Conservation (phyloP, 2,113 vertebrate genomes). For the Aphyosemion australe region DNA sequence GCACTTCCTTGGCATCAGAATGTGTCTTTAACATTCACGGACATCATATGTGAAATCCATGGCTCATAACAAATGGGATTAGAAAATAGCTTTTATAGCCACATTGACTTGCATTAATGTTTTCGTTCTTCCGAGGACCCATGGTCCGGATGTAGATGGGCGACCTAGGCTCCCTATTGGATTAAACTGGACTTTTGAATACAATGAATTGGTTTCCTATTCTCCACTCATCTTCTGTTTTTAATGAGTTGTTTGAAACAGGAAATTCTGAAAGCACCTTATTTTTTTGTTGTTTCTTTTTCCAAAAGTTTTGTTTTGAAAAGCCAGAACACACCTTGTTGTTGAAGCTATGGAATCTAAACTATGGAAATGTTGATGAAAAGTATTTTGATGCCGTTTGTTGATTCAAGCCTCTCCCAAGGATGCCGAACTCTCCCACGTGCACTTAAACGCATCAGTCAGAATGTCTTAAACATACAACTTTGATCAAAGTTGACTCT, state of each 20-base stretch:
- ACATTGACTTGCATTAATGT: too few species aligned
- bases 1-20: too few species aligned
- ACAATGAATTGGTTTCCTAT: neutral
- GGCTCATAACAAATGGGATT: too few species aligned
- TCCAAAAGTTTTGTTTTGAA: neutral
- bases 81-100: too few species aligned
- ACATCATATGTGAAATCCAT: too few species aligned
- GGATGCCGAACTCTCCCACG: neutral
- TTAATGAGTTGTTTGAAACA: slow-evolving; percentile 20
- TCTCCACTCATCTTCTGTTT: neutral
- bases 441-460: neutral
- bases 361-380: slow-evolving; percentile 3
- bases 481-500: slow-evolving; percentile 1
- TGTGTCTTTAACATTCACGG: too few species aligned
- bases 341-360: neutral
- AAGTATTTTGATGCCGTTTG: neutral
- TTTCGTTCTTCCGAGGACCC: too few species aligned
- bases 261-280: slow-evolving; percentile 4
- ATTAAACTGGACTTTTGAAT: too few species aligned
- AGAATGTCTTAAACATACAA: neutral
- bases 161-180: too few species aligned
- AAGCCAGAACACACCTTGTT: neutral
- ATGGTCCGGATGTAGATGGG: too few species aligned
- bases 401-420: neutral
- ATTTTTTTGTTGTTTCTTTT: too few species aligned